Conservation (phyloP, 1,140 invertebrate species). For the Pachyrhynchus sulphureomaculatus region DNA sequence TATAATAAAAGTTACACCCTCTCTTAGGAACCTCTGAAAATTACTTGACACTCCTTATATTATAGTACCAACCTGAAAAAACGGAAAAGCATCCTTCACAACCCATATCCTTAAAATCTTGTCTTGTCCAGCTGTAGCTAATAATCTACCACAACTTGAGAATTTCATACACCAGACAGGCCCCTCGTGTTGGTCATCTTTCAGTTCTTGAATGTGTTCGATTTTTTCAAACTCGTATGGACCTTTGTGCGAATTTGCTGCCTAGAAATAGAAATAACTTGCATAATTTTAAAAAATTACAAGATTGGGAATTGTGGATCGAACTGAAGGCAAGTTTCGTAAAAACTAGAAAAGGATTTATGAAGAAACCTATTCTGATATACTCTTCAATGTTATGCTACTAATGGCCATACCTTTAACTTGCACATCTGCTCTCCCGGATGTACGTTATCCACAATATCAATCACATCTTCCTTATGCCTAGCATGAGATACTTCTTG, state of each 20-base stretch:
- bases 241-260: slow-evolving; percentile 92
- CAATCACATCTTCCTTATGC: slow-evolving; percentile 82
- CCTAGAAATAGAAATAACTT: slow-evolving; percentile 47
- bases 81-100: slow-evolving; percentile 79
- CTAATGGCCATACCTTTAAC: slow-evolving; percentile 77
- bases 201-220: slow-evolving; percentile 61
- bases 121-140: slow-evolving; percentile 96
- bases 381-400: too few species aligned
- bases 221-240: slow-evolving; percentile 89
- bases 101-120: slow-evolving; percentile 92
- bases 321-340: too few species aligned
- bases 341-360: too few species aligned
- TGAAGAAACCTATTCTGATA: too few species aligned
- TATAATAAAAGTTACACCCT: too few species aligned
- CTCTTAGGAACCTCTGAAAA: too few species aligned
- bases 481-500: slow-evolving; percentile 82
- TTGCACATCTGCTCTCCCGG: slow-evolving; percentile 84
- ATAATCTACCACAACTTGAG: slow-evolving; percentile 86
- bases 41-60: too few species aligned
- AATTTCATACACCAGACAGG: slow-evolving; percentile 99
- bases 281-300: background rate
- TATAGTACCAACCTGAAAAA: slow-evolving; percentile 89
- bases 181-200: slow-evolving; percentile 72
- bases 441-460: slow-evolving; percentile 80
- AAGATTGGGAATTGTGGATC: too few species aligned